phyloP scores from a whole-genome alignment of 2,113 vertebrate species.

The Mastomys natalensis region DNA sequence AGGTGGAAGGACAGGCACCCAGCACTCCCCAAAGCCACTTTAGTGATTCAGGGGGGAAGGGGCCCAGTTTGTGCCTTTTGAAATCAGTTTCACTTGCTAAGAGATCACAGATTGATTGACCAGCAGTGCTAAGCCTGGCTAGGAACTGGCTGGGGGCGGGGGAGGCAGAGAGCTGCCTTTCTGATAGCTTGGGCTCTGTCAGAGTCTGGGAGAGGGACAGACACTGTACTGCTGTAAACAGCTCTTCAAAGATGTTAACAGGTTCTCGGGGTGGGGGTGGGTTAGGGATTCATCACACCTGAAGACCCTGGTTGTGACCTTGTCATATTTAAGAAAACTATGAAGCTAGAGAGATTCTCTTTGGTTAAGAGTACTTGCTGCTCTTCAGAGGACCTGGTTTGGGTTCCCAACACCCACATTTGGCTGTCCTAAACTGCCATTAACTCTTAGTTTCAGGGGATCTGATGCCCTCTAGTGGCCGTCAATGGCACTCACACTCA shows the following conservation, averaged over 20 bases:
- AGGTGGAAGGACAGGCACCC: neutral
- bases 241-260: neutral
- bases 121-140: neutral
- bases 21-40: accelerated
- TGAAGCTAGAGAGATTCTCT: neutral
- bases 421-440: neutral
- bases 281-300: accelerated
- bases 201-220: neutral
- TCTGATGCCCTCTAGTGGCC: neutral
- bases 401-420: neutral
- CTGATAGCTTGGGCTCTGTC: no score
- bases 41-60: no score
- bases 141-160: accelerated
- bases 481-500: neutral
- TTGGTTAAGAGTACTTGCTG: neutral
- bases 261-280: no score
- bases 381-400: neutral
- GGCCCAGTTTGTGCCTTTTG: neutral
- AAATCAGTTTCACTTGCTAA: neutral
- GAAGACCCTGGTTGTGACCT: accelerated
- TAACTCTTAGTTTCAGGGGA: neutral
- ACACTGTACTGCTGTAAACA: accelerated
- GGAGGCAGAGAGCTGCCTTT: accelerated
- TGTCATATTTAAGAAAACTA: neutral
- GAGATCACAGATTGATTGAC: accelerated